phyloP scores from a whole-genome alignment of 2,888 invertebrate genomes.

The Quadriops clusia region DNA sequence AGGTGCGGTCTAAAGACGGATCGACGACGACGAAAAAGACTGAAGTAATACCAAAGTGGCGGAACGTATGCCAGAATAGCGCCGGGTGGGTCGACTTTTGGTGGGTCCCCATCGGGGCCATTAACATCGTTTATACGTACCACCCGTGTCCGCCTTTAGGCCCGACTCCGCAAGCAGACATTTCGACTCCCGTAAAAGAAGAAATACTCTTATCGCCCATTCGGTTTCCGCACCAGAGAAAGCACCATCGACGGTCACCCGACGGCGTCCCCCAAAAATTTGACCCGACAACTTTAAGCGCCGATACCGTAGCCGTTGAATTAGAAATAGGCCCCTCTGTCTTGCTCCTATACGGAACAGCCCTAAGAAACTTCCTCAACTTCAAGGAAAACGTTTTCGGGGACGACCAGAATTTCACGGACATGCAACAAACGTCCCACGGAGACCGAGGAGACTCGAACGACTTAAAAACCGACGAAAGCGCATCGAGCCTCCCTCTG shows the following conservation, averaged over 20 bases:
- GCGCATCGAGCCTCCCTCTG: conserved; percentile 49
- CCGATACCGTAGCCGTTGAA: conserved; percentile 86
- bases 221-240: conserved; percentile 64
- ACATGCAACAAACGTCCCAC: conserved; percentile 61
- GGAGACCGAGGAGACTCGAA: conserved; percentile 27
- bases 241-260: conserved; percentile 30
- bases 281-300: conserved; percentile 72
- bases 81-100: conserved; percentile 92
- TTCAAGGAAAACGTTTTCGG: conserved; percentile 96
- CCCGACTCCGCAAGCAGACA: conserved; percentile 80
- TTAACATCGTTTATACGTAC: conserved; percentile 83
- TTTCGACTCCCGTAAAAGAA: conserved; percentile 89
- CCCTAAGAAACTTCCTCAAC: conserved; percentile 79
- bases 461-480: conserved; percentile 55
- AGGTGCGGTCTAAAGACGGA: conserved; percentile 68
- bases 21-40: conserved; percentile 40
- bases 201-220: conserved; percentile 86
- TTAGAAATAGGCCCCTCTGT: conserved; percentile 92
- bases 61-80: conserved; percentile 56
- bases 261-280: conserved; percentile 65
- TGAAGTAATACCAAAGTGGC: conserved; percentile 58
- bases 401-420: conserved; percentile 87
- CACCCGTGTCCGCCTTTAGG: conserved; percentile 86
- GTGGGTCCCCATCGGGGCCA: conserved; percentile 87
- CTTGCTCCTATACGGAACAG: conserved; percentile 80